Base-by-base conservation (phyloP, 2,113 vertebrate genomes). In the Phainopepla nitens region DNA sequence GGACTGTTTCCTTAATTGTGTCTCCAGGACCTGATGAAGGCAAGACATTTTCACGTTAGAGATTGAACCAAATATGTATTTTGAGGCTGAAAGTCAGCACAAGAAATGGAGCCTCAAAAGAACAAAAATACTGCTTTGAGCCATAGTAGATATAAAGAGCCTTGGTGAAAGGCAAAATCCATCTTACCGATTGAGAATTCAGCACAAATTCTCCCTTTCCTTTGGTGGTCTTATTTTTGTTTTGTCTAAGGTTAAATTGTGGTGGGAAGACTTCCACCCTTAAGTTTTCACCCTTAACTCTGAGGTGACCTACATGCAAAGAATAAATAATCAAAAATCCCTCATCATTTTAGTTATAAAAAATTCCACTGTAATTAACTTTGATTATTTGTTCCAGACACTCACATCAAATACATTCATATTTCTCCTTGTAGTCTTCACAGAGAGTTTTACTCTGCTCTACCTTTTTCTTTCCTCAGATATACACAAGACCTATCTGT, bases 81-180 rank as follows among this genome's bases (percentile, higher is more conserved):
- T 97, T 75, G 51, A 79, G 51, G n/a, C 35, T 90, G 70, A 78
- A 91, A 95, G 39, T 60, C 71, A 78, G 60, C 39, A 91, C 70
- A 93, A 91, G 29, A 83, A 82, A 73, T 35, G 24, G 41, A 96
- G 27, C 44, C 35, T 82, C 29, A 81, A 50, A 91, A 94, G 42
- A 88, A 83, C 22, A 89, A 82, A 95, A 96, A 49, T n/a, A 58
- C n/a, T 76, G 41, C 50, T 95, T 88, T 86, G 54, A 88, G 60
- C 35, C 51, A 71, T 28, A 66, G 50, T 20, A 58, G 73, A 47
- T 60, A 82, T 44, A 73, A 90, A 88, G 39, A 92, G 47, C 27
- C 36, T 47, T 36, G 19, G 58, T 85, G 39, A 61, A 56, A 90
- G 27, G 33, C n/a, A 90, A 94, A 96, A 89, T 87, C 57, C 28